Percentiles rank a stretch among this genome's conserved stretches.
phyloP scores from a whole-genome alignment of 92 coral and sea anemone species.

The Parazoanthus swiftii region DNA sequence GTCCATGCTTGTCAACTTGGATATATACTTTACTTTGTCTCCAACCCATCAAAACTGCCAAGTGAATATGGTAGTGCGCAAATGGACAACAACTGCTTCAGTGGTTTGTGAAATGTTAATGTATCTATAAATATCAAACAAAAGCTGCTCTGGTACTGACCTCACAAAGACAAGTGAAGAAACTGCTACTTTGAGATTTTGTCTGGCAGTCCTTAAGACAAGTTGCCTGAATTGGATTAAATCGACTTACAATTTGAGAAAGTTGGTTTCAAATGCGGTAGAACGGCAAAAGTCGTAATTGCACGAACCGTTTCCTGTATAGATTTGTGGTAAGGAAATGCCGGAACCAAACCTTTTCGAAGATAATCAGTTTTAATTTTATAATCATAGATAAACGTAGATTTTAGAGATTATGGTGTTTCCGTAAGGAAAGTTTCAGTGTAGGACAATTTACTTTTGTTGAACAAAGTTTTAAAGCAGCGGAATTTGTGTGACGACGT shows the following conservation, averaged over 20 bases:
- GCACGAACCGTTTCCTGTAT: not conserved
- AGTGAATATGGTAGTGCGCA: too few relatives aligned
- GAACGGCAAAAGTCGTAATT: not conserved
- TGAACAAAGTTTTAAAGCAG: not conserved
- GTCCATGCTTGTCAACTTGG: not conserved
- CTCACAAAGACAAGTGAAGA: too few relatives aligned
- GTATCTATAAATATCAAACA: too few relatives aligned
- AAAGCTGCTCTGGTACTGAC: too few relatives aligned
- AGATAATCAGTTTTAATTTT: conserved; percentile 4
- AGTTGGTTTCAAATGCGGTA: not conserved
- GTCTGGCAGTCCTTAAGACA: too few relatives aligned
- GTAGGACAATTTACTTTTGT: not conserved
- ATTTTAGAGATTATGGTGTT: not conserved
- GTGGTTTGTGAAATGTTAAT: too few relatives aligned
- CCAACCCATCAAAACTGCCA: too few relatives aligned
- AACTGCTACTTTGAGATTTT: too few relatives aligned
- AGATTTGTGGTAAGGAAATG: not conserved
- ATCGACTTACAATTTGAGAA: not conserved
- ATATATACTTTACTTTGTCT: too few relatives aligned
- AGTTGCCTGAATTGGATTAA: conserved; percentile 10
- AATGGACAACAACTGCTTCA: too few relatives aligned
- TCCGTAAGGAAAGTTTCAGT: not conserved
- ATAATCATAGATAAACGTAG: not conserved
- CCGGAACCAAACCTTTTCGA: not conserved
- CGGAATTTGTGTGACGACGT: not conserved